Evolutionary conservation across 1,140 invertebrate species (phyloP), one percentile per base, ranked within the genome.

Genomic region (Lepidurus couesii): DNA sequence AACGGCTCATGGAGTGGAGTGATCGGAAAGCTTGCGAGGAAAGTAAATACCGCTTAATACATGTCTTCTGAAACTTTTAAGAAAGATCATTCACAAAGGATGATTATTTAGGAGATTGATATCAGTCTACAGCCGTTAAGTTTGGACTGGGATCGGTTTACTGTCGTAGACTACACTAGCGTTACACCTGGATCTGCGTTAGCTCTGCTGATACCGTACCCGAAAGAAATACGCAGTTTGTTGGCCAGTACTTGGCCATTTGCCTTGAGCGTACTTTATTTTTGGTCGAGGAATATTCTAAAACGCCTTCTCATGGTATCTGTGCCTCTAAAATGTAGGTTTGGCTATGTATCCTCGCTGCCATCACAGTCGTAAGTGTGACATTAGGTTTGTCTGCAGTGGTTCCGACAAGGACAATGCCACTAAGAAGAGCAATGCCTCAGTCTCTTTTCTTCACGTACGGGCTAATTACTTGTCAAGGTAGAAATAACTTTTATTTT

Each of bases 181-280:
- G 6, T 16, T 65, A 13, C 21, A 21, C 16, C 53, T 21, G 21
- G 9, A n/a, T 13, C 21, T 7, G 8, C 53, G 0, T 16, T 65
- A 5, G 21, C 53, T 9, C 13, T 65, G 9, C 6, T 65, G 6
- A 65, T 65, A n/a, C 53, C 53, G 16, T 65, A 11, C 3, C 53
- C 53, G 13, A 65, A 65, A 65, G 53, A 65, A 65, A 16, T 21
- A 65, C 53, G 53, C 53, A 65, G 53, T 65, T 65, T 65, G 21
- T 65, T 65, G 53, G 53, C 53, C 53, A 65, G 53, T 21, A 65
- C n/a, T n/a, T 65, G 53, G 53, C 53, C 53, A 16, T 65, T 65
- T 65, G 21, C 53, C 16, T 21, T 21, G 21, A 65, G 1, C 13
- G 53, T 65, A 65, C 16, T 65, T 65, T 0, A 1, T 65, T 13